A percentile compares a stretch with the other conserved stretches of the same genome.
phyloP scores from a whole-genome alignment of 2,888 invertebrate species.

The Baronia brevicornis region DNA sequence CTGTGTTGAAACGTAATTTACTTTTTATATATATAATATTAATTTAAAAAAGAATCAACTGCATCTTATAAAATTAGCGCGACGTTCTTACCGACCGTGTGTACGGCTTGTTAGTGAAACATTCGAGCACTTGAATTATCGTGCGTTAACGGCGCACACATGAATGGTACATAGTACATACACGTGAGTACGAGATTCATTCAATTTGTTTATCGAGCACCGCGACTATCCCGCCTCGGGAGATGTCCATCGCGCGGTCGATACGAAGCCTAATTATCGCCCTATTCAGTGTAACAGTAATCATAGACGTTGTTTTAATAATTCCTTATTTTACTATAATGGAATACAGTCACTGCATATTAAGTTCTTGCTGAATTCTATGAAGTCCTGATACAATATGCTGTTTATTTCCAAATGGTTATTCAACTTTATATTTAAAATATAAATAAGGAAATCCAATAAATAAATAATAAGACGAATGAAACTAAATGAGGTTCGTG shows the following conservation, averaged over 20 bases:
- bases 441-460: too few species aligned
- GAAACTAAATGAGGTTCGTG: too few species aligned
- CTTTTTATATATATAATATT: background rate
- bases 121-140: constrained; percentile 57
- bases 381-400: too few species aligned
- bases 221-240: constrained; percentile 54
- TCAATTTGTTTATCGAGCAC: constrained; percentile 66
- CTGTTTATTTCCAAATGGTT: too few species aligned
- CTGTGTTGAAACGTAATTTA: background rate
- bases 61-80: constrained; percentile 8
- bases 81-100: constrained; percentile 23
- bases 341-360: too few species aligned
- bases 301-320: too few species aligned
- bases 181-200: constrained; percentile 68
- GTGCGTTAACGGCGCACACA: constrained; percentile 64
- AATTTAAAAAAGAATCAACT: background rate
- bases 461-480: too few species aligned
- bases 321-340: too few species aligned
- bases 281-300: constrained; percentile 30
- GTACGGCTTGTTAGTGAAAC: constrained; percentile 53
- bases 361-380: too few species aligned
- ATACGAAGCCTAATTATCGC: constrained; percentile 31
- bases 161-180: constrained; percentile 62
- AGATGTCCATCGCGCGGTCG: constrained; percentile 57
- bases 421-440: too few species aligned